These are phyloP conservation scores for Mesoligia furuncula DNA, from an alignment of 2,888 invertebrate genomes.

Conservation along the genomic window DNA sequence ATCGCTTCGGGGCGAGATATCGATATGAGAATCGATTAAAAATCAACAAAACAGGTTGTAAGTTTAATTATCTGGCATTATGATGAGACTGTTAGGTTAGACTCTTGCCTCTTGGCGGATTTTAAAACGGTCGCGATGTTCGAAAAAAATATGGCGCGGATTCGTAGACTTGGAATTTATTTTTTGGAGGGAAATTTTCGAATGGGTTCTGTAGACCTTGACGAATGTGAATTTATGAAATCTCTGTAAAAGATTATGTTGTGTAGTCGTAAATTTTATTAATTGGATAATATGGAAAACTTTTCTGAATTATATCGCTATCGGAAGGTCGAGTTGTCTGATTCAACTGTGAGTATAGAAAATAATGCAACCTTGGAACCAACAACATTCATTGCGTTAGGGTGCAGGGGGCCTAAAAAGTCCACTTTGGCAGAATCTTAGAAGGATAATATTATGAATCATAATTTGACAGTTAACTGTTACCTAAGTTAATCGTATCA, in stretches of 20 bases:
- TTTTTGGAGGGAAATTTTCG: conserved; percentile 67
- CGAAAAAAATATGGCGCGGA: conserved; percentile 79
- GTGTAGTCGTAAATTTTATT: neutral
- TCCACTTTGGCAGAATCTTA: no score
- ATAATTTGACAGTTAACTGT: no score
- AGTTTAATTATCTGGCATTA: conserved; percentile 73
- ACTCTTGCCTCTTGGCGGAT: conserved; percentile 87
- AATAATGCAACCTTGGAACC: neutral
- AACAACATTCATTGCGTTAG: no score
- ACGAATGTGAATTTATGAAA: neutral
- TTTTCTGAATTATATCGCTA: neutral
- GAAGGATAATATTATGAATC: no score
- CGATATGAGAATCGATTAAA: conserved; percentile 74
- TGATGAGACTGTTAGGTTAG: conserved; percentile 82
- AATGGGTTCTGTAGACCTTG: conserved; percentile 73
- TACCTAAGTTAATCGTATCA: no score
- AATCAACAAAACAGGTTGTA: conserved; percentile 72
- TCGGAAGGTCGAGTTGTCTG: neutral
- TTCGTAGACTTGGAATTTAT: conserved; percentile 75
- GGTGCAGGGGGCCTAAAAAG: no score
- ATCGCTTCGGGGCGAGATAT: conserved; percentile 69
- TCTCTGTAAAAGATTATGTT: neutral
- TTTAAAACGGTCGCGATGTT: conserved; percentile 77
- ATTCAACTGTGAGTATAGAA: neutral
- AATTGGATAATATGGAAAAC: neutral